These are phyloP conservation scores for Triops longicaudatus DNA, from an alignment of 1,140 invertebrate genomes.

Conservation along the genomic window DNA sequence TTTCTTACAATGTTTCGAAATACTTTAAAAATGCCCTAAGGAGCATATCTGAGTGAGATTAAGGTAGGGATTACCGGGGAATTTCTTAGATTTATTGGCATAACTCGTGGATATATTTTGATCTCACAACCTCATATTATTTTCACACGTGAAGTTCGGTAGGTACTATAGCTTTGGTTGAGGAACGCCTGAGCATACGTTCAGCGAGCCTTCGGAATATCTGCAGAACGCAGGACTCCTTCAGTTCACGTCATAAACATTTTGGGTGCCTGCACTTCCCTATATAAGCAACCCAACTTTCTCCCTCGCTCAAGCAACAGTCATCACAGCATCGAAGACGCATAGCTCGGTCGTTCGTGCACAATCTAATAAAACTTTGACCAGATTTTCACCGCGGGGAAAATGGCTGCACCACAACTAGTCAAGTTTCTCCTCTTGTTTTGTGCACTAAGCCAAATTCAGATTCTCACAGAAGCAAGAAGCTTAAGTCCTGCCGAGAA, in stretches of 20 bases:
- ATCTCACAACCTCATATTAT: no score
- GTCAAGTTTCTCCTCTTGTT: not conserved
- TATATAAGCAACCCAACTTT: not conserved
- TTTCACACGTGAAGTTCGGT: no score
- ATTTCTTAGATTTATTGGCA: no score
- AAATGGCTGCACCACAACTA: not conserved
- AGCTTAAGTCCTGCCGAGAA: not conserved
- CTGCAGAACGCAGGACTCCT: constrained; percentile 4
- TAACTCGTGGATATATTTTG: no score
- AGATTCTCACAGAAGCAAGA: not conserved
- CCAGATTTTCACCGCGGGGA: not conserved
- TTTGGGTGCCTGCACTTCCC: not conserved
- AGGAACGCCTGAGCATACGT: not conserved
- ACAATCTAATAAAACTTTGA: not conserved
- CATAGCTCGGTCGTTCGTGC: not conserved
- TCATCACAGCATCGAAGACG: not conserved
- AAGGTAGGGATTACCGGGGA: no score
- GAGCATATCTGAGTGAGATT: no score
- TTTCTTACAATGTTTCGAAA: no score
- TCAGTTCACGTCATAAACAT: not conserved
- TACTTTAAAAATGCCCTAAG: no score
- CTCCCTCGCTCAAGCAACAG: not conserved
- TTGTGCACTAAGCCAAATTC: not conserved
- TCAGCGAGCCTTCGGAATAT: not conserved
- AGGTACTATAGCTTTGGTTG: not conserved